Conservation (phyloP, 2,797 vertebrate species). For the Spea hammondii region DNA sequence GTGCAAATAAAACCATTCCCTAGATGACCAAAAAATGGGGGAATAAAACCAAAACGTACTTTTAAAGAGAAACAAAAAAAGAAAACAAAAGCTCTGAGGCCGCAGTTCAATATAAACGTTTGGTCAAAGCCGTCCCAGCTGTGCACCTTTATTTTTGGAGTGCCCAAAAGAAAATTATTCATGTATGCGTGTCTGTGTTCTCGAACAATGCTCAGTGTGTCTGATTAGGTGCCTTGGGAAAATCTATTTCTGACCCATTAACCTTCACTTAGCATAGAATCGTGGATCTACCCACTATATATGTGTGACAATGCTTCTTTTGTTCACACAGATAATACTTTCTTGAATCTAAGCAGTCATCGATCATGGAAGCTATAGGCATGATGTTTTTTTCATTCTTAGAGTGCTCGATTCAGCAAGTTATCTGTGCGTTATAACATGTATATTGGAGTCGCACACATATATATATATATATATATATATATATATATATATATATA, state of each 20-base stretch:
- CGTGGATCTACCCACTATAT: constrained; percentile 39
- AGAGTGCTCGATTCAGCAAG: constrained; percentile 36
- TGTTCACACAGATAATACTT: constrained; percentile 40
- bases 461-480: background rate
- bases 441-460: background rate
- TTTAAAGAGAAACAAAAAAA: too few species aligned
- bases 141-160: constrained; percentile 25
- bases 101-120: constrained; percentile 12
- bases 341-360: constrained; percentile 46
- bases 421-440: constrained; percentile 19
- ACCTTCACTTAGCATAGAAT: constrained; percentile 51
- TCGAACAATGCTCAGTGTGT: constrained; percentile 47
- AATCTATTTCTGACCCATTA: constrained; percentile 52
- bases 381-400: constrained; percentile 41
- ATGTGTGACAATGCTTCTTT: constrained; percentile 45
- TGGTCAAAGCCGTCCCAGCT: constrained; percentile 37
- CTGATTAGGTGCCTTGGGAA: constrained; percentile 51
- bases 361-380: constrained; percentile 44
- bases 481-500: background rate
- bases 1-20: too few species aligned
- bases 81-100: background rate
- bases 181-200: constrained; percentile 50
- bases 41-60: too few species aligned
- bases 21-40: too few species aligned
- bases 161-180: constrained; percentile 45